Percentiles rank a stretch among this genome's conserved stretches.
phyloP scores from a whole-genome alignment of 2,113 vertebrate species.

The Chaetorhynchus papuensis region DNA sequence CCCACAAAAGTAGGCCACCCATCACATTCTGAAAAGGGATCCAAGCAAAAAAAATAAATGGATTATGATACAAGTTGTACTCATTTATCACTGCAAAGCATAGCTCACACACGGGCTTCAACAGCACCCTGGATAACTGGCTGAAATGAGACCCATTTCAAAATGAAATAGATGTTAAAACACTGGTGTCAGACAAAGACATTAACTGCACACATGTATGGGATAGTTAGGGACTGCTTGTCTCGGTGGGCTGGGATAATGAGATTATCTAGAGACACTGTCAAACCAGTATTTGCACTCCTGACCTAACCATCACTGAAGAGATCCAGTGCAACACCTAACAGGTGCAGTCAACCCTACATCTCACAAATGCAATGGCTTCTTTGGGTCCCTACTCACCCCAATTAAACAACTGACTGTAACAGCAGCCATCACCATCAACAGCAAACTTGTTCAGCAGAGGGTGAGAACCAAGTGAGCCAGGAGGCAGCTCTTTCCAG shows the following conservation, averaged over 20 bases:
- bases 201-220: background rate
- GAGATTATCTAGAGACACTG: background rate
- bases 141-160: background rate
- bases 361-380: fast-evolving
- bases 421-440: background rate
- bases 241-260: background rate
- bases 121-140: background rate
- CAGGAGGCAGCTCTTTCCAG: background rate
- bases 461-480: background rate
- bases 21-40: constrained; percentile 39
- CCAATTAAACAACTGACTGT: background rate
- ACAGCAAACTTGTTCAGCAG: background rate
- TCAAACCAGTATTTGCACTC: background rate
- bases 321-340: background rate
- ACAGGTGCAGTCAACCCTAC: background rate
- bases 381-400: background rate
- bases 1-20: constrained; percentile 64
- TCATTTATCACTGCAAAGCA: constrained; percentile 38
- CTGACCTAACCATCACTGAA: background rate
- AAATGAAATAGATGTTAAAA: background rate
- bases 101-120: background rate
- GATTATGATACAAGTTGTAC: constrained; percentile 47
- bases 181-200: background rate
- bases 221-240: background rate
- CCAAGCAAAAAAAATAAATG: constrained; percentile 14